These are phyloP conservation scores for Decapterus maruadsi DNA, from an alignment of 2,797 vertebrate genomes.

Conservation along the genomic window DNA sequence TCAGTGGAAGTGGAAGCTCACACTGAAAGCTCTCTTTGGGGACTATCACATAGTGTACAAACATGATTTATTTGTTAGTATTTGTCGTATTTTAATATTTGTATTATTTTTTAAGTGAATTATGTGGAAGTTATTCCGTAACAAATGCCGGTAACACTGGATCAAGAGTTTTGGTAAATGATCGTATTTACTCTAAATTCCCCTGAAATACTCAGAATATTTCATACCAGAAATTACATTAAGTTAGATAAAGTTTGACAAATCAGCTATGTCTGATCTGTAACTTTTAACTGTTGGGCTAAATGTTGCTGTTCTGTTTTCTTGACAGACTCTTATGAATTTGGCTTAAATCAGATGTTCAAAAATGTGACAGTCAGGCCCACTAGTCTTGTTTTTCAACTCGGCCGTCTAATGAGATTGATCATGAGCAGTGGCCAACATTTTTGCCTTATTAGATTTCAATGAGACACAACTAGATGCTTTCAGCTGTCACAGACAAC, in stretches of 20 bases:
- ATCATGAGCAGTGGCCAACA: conserved; percentile 60
- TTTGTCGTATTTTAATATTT: neutral
- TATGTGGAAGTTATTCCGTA: neutral
- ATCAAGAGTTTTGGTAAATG: neutral
- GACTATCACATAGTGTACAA: neutral
- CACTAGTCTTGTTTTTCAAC: conserved; percentile 59
- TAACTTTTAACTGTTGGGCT: neutral
- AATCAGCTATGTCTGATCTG: neutral
- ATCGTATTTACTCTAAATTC: neutral
- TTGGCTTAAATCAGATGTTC: conserved; percentile 40
- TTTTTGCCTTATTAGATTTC: conserved; percentile 78
- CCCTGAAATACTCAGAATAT: neutral
- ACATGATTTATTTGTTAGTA: neutral
- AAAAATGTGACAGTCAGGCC: conserved; percentile 32
- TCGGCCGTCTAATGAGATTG: conserved; percentile 57
- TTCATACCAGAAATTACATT: neutral
- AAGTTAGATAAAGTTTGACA: neutral
- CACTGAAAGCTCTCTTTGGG: neutral
- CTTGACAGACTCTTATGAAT: neutral
- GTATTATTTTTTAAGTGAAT: neutral
- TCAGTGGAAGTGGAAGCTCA: neutral
- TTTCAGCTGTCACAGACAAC: conserved; percentile 51
- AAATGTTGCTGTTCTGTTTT: conserved; percentile 1
- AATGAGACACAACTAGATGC: conserved; percentile 50
- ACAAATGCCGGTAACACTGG: neutral